Evolutionary conservation across 2,888 invertebrate genomes (phyloP).

Genomic region (Perdita meconis): DNA sequence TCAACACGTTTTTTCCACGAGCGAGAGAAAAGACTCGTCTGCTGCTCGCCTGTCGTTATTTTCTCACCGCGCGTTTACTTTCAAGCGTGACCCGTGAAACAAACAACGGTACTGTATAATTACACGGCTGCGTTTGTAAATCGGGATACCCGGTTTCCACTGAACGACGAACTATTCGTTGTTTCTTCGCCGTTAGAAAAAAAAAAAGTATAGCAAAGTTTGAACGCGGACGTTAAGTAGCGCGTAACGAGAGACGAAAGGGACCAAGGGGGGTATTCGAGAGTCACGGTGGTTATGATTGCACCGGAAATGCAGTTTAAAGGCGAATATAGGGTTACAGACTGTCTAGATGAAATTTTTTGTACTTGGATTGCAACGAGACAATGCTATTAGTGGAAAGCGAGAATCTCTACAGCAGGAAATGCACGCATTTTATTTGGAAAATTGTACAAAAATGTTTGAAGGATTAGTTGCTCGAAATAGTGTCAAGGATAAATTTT

Average conservation of each 20-base stretch:
- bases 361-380: neutral
- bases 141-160: neutral
- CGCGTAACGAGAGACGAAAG: conserved; percentile 58
- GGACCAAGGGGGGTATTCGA: conserved; percentile 42
- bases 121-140: conserved; percentile 17
- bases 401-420: neutral
- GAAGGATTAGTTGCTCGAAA: no score
- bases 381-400: conserved; percentile 6
- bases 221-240: conserved; percentile 53
- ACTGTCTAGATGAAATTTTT: conserved; percentile 37
- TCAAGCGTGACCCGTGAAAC: conserved; percentile 15
- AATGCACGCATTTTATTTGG: neutral
- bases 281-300: conserved; percentile 56
- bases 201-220: conserved; percentile 15
- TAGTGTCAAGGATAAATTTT: no score
- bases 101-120: conserved; percentile 15
- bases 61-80: conserved; percentile 4
- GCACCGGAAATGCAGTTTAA: conserved; percentile 61
- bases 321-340: conserved; percentile 53
- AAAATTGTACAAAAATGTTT: neutral
- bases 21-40: no score
- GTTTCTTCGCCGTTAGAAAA: conserved; percentile 6
- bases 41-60: neutral
- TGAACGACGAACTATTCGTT: neutral
- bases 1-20: neutral